Conservation (phyloP, 1,140 invertebrate species). For the Dufourea novaeangliae region DNA sequence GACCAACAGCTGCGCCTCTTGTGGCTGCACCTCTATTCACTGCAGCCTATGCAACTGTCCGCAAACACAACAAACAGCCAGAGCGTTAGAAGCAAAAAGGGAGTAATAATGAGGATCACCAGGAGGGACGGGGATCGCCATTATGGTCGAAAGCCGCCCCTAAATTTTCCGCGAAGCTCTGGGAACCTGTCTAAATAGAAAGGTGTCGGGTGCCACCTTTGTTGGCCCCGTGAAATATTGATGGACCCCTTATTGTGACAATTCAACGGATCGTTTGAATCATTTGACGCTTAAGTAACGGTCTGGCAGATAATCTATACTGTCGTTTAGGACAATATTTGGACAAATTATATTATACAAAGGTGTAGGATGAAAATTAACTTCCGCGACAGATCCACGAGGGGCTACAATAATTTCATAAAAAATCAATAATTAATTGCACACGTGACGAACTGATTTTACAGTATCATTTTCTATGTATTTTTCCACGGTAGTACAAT, state of each 20-base stretch:
- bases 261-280: slow-evolving; percentile 53
- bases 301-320: slow-evolving; percentile 8
- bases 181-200: slow-evolving; percentile 55
- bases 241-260: slow-evolving; percentile 53
- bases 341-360: no score
- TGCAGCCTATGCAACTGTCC: not conserved
- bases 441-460: no score
- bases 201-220: slow-evolving; percentile 27
- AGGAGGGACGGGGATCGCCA: not conserved
- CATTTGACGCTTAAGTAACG: slow-evolving; percentile 47
- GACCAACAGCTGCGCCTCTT: not conserved
- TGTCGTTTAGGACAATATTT: no score
- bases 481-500: no score
- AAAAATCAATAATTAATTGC: no score
- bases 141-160: slow-evolving; percentile 20
- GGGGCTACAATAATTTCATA: no score
- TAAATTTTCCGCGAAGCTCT: slow-evolving; percentile 27
- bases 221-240: slow-evolving; percentile 58
- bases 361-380: no score
- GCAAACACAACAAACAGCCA: not conserved
- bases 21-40: not conserved
- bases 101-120: not conserved
- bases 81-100: not conserved
- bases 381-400: no score
- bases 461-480: no score